These are phyloP conservation scores for Lithophane leautieri DNA, from an alignment of 2,888 invertebrate species.

Conservation along the genomic window DNA sequence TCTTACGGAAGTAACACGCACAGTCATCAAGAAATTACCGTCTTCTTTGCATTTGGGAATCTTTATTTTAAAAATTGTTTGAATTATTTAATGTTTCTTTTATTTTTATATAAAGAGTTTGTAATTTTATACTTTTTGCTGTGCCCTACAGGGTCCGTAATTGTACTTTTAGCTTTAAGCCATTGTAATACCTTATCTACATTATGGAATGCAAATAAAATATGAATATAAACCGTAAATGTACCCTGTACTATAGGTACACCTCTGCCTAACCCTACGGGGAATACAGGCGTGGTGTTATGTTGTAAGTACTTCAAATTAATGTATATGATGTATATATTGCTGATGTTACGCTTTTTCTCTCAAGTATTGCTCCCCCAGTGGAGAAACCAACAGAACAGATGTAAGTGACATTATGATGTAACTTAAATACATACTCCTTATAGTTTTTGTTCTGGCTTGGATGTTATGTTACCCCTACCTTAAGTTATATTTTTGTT, in stretches of 20 bases:
- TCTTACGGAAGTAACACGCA: too few relatives aligned
- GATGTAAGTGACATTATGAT: conserved; percentile 74
- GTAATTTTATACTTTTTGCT: too few relatives aligned
- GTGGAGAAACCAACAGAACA: conserved; percentile 75
- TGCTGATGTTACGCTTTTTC: conserved; percentile 60
- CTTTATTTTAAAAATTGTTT: too few relatives aligned
- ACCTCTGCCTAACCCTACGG: neutral
- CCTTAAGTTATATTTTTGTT: neutral
- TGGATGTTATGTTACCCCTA: neutral
- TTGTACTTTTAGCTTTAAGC: too few relatives aligned
- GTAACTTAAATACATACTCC: conserved; percentile 15
- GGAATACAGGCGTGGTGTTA: neutral
- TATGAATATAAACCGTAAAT: too few relatives aligned
- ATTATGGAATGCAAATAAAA: too few relatives aligned
- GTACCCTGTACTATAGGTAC: neutral
- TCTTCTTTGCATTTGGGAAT: too few relatives aligned
- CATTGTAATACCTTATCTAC: too few relatives aligned
- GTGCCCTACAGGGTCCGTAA: too few relatives aligned
- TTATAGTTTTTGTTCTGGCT: conserved; percentile 15
- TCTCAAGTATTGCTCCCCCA: conserved; percentile 75
- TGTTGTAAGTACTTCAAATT: neutral
- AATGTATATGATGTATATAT: conserved; percentile 5
- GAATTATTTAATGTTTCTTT: too few relatives aligned
- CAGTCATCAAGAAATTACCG: too few relatives aligned
- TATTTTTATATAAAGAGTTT: too few relatives aligned